Base-by-base conservation (phyloP, 2,113 vertebrate species). In the Esox niger region DNA sequence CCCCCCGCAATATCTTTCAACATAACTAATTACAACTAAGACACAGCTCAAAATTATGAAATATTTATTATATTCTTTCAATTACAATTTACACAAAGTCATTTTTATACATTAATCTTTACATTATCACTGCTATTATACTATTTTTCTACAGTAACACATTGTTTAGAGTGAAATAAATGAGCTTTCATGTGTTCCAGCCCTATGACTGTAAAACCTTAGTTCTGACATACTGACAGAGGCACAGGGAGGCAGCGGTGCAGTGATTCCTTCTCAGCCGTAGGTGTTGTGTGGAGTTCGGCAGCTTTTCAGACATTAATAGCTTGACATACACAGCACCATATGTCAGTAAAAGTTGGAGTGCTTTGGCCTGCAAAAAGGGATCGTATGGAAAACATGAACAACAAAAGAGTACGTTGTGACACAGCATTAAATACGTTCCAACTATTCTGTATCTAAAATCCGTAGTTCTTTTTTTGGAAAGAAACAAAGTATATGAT, bases 261-360 rank as follows among this genome's bases (percentile, higher is more conserved):
- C 85, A 91, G 77, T 91, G 90, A 27, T 77, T 84, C 64, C 56
- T 84, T 56, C n/a, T 59, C 2, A 69, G 17, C 6, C 32, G 68
- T 2, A 72, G 67, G 21, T 63, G 64, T 17, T 75, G 58, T 10
- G 87, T 64, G 0, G 66, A 62, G 3, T 33, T 68, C 0, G 90
- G 78, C 56, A 93, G 82, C 58, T 71, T 80, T 47, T 88, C 71
- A 23, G 88, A 89, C 29, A 87, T 74, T 68, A 91, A 78, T 68
- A 93, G 85, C 68, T 84, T 90, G 60, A 92, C 83, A 17, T 92
- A 93, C 2, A 73, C 71, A 0, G 91, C 87, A n/a, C 90, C 89
- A 86, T 91, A 93, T 30, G 88, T 89, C 84, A 93, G 79, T 71
- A 93, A 75, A 20, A 93, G 88, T 68, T 90, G 90, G 70, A 88